Base-by-base conservation (phyloP, 1,140 invertebrate genomes). In the Physella acuta region DNA sequence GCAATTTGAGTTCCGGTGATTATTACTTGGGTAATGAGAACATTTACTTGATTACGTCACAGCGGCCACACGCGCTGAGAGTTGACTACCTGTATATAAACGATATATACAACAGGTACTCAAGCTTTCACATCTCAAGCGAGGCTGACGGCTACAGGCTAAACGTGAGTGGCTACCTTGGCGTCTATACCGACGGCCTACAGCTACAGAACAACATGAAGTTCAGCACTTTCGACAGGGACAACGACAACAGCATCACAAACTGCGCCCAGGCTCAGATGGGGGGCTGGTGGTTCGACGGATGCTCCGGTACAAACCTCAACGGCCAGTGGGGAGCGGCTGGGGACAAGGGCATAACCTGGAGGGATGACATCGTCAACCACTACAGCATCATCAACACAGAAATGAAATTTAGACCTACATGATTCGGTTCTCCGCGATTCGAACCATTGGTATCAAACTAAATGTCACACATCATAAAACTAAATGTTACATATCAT, bases 321-420 rank as follows among this genome's bases (percentile, higher is more conserved):
- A 59, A 59, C 30, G 56, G 56, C 5, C 5, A 8, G 11, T 59
- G 14, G 14, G 4, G 5, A 4, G 52, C 20, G 4, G 28, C n/a
- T 26, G n/a, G n/a, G 5, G 4, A 53, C 4, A n/a, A 24, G 5
- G n/a, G 52, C 20, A 4, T 53, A 5, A 26, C 20, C 3, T 53
- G 52, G 52, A 53, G 28, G 5, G 28, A 26, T 53, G 4, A n/a
- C n/a, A n/a, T 24, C 8, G 5, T 8, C 52, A 8, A 24, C 20
- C 5, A 8, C 8, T 24, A 24, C n/a, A 5, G 20, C n/a, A 3
- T 8, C 3, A 53, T n/a, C 28, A 4, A 24, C 5, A 53, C 52
- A 53, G 52, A 53, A 26, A 53, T 53, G 52, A 53, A 53, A 26
- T 24, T 53, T 26, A 53, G 52, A 24, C 52, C n/a, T n/a, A n/a